Evolutionary conservation across 2,888 invertebrate genomes (phyloP).

Genomic region (Lasioglossum calceatum): DNA sequence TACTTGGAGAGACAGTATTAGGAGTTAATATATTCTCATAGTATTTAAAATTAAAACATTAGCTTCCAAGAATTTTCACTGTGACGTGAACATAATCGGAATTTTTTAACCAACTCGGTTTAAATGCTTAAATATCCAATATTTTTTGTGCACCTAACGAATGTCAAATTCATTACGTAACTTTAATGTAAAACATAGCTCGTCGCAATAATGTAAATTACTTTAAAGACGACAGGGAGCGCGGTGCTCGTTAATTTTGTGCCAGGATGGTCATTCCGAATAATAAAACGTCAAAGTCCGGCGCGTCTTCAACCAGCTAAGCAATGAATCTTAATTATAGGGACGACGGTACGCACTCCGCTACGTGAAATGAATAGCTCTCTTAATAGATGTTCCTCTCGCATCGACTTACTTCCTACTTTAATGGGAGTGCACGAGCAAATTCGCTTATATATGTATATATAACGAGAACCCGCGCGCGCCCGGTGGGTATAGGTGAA

Average conservation of each 20-base stretch:
- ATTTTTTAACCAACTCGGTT: background rate
- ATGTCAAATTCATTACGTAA: background rate
- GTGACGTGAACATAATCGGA: background rate
- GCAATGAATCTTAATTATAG: slow-evolving; percentile 11
- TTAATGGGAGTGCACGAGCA: slow-evolving; percentile 32
- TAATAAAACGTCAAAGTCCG: background rate
- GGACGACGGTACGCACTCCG: background rate
- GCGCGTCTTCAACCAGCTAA: background rate
- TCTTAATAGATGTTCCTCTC: slow-evolving; percentile 48
- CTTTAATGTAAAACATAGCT: background rate
- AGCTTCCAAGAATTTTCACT: background rate
- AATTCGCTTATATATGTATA: slow-evolving; percentile 35
- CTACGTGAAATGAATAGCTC: slow-evolving; percentile 13
- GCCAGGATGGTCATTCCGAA: background rate
- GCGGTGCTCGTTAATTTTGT: background rate
- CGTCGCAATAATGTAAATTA: slow-evolving; percentile 6
- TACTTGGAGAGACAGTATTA: background rate
- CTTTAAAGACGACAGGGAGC: background rate
- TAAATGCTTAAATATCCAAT: background rate
- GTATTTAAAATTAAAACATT: background rate
- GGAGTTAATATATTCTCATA: background rate
- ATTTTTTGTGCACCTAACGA: background rate
- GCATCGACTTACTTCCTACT: slow-evolving; percentile 39
- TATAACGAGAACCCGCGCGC: background rate
- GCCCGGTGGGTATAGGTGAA: slow-evolving; percentile 24